Evolutionary conservation across 2,113 vertebrate species (phyloP).

Genomic region (Dasyornis broadbenti): DNA sequence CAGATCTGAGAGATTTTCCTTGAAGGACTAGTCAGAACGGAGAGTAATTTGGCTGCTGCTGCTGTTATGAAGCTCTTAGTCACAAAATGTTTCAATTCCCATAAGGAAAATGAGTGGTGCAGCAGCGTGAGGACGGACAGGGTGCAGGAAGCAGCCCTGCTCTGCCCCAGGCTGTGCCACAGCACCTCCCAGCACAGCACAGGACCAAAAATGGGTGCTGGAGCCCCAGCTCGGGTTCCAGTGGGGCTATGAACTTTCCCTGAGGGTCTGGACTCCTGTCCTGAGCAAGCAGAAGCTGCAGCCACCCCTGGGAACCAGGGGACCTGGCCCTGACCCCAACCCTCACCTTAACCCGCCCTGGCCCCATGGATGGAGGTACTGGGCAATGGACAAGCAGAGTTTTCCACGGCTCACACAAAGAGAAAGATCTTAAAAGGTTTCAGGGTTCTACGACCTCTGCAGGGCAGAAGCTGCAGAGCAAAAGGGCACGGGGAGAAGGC

Average conservation of each 20-base stretch:
- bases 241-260: background rate
- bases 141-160: background rate
- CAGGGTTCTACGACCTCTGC: background rate
- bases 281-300: background rate
- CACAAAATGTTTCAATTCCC: background rate
- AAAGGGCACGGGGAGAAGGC: background rate
- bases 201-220: background rate
- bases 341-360: background rate
- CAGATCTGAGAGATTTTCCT: constrained; percentile 11
- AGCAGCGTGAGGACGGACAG: rapidly evolving
- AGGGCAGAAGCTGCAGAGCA: background rate
- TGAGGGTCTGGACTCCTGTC: too few species aligned
- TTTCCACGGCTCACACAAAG: background rate
- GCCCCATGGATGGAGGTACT: rapidly evolving
- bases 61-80: background rate
- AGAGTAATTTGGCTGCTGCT: background rate
- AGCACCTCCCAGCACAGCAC: background rate
- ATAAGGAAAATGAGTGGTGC: background rate
- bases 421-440: background rate
- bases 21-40: background rate
- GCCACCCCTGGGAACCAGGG: background rate
- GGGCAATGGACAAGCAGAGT: background rate
- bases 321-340: background rate
- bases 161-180: background rate
- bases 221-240: rapidly evolving